Conservation (phyloP, 2,797 vertebrate genomes). For the Tangara arthus region DNA sequence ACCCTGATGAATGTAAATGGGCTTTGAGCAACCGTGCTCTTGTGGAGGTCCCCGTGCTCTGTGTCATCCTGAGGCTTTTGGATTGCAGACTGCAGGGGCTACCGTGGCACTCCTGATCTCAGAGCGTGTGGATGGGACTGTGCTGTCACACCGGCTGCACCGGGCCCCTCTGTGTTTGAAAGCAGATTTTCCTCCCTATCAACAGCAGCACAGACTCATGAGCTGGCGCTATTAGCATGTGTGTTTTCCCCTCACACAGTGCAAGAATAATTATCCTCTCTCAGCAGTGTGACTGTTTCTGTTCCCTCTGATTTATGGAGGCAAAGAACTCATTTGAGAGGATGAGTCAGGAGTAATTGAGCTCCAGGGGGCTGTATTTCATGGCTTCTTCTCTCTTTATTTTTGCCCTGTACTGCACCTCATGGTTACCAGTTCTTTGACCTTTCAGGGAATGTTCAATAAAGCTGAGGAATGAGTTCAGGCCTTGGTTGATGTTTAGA, state of each 20-base stretch:
- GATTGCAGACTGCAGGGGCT: background rate
- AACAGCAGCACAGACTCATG: background rate
- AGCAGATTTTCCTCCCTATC: background rate
- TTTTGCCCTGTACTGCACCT: background rate
- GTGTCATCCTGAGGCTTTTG: background rate
- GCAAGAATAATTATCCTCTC: slow-evolving; percentile 48
- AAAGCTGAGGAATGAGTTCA: background rate
- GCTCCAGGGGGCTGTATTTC: slow-evolving; percentile 30
- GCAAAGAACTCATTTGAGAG: slow-evolving; percentile 45
- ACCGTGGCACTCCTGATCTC: fast-evolving
- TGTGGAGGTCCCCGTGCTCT: fast-evolving
- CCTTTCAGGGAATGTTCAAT: background rate
- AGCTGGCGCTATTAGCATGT: background rate
- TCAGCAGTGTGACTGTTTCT: background rate
- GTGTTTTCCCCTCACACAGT: background rate
- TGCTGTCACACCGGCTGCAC: background rate
- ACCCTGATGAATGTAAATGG: background rate
- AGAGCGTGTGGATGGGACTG: fast-evolving
- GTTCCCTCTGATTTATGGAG: slow-evolving; percentile 52
- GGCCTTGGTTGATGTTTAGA: background rate
- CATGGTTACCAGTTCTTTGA: background rate
- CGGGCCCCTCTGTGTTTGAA: background rate
- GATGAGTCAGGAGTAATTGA: slow-evolving; percentile 64
- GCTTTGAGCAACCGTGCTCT: background rate
- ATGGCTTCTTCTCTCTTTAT: background rate